Evolutionary conservation across 2,797 vertebrate species (phyloP), one percentile per base, ranked within the genome.

Genomic region (Pipistrellus nathusii): DNA sequence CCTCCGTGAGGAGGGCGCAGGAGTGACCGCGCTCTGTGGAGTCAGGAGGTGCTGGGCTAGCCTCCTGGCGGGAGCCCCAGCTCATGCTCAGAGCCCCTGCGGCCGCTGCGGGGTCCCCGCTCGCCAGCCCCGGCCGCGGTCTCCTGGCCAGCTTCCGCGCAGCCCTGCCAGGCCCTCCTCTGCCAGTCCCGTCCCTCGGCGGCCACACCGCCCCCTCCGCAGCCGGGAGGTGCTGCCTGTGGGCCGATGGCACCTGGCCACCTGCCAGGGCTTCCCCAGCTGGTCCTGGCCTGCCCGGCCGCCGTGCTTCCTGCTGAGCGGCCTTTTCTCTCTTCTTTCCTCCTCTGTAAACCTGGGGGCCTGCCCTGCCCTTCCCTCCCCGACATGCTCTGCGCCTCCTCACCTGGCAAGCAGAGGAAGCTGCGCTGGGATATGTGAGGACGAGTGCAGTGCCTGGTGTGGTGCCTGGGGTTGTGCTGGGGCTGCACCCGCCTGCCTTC

Each of bases 381-480:
- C n/a, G 98, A 97, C 97, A 35, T 93, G 96, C 96, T 89, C 96
- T 97, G 95, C 92, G 94, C 97, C 97, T 87, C 96, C 97, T 96
- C 95, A 94, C 97, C 97, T 95, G 97, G 97, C 96, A 97, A 98
- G 97, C 99, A 99, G 99, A 99, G 99, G 99, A 99, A 99, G 98
- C 99, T 99, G 96, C 99, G 99, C 98, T 99, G 99, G 99, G 99
- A 99, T 99, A 99, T 99, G 99, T 99, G 99, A 99, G 99, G 98
- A 98, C 96, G 95, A 91, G 41, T 69, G 97, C 90, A 90, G 38
- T 69, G 97, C 90, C 95, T 94, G 97, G 72, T 95, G 95, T 96
- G 96, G 94, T 97, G 96, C 88, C 68, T 77, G 93, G 35, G 55
- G 32, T 48, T 38, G 75, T 27, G 59, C 78, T 44, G 78, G 38